A percentile compares a stretch with the other conserved stretches of the same genome.
Conservation (phyloP, 2,113 vertebrate genomes). For the Macquaria ambigua region DNA sequence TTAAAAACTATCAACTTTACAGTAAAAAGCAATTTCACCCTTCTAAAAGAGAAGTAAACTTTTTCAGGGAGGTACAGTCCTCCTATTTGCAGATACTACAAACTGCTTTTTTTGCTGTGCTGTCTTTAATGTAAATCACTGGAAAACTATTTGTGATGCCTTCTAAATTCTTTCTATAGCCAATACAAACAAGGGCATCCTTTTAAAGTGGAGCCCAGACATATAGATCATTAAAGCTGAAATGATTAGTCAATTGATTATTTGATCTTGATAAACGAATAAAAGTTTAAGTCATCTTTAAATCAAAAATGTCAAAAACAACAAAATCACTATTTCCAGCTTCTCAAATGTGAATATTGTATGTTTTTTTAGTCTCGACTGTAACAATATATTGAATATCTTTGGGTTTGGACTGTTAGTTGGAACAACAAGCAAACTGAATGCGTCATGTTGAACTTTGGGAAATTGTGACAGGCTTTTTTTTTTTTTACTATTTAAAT, state of each 20-base stretch:
- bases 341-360: background rate
- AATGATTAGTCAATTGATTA: background rate
- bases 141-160: background rate
- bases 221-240: background rate
- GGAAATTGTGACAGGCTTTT: too few relatives aligned
- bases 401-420: too few relatives aligned
- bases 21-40: conserved; percentile 39
- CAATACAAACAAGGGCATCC: background rate
- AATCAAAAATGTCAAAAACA: background rate
- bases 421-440: too few relatives aligned
- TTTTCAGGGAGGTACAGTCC: background rate
- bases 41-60: background rate
- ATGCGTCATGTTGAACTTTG: too few relatives aligned
- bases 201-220: background rate
- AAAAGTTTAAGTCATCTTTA: background rate
- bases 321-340: background rate
- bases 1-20: conserved; percentile 43
- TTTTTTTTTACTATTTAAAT: too few relatives aligned
- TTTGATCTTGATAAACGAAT: too few relatives aligned
- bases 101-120: background rate
- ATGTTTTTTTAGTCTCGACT: background rate
- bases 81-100: background rate
- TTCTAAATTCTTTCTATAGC: background rate
- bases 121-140: background rate
- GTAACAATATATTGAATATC: background rate